Evolutionary conservation across 2,797 vertebrate species (phyloP).

Genomic region (Rhinella marina): DNA sequence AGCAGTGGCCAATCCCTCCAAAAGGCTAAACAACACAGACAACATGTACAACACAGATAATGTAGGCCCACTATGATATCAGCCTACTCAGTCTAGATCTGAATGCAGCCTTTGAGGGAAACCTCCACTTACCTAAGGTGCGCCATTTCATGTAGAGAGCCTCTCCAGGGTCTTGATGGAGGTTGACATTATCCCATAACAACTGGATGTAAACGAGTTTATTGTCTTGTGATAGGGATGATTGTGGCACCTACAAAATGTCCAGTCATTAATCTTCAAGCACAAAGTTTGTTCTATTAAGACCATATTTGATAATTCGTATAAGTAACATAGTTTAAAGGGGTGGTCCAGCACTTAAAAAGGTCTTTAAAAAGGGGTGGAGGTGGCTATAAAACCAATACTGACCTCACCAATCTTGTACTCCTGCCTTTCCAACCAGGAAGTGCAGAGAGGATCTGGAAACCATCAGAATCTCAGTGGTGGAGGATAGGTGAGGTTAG

Average conservation of each 20-base stretch:
- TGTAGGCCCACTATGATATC: background rate
- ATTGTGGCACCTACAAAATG: conserved; percentile 86
- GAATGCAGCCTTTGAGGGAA: no score
- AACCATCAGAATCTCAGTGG: no score
- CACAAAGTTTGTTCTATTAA: background rate
- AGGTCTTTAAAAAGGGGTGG: no score
- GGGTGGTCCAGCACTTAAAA: no score
- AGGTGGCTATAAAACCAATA: no score
- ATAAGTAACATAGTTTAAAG: no score
- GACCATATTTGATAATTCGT: background rate
- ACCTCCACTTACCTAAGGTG: conserved; percentile 79
- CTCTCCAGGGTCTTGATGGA: conserved; percentile 89
- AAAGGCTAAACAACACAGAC: no score
- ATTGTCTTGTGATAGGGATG: conserved; percentile 90
- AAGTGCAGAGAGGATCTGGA: no score
- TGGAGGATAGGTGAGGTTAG: no score
- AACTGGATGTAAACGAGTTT: conserved; percentile 93
- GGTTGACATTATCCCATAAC: conserved; percentile 96
- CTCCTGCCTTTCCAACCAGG: no score
- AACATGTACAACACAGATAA: background rate
- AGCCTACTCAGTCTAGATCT: background rate
- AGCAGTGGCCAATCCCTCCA: background rate
- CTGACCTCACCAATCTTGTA: no score
- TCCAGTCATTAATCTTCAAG: background rate
- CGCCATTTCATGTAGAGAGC: conserved; percentile 93